Base-by-base conservation (phyloP, 2,888 invertebrate species). In the Sarcophaga variegata region DNA sequence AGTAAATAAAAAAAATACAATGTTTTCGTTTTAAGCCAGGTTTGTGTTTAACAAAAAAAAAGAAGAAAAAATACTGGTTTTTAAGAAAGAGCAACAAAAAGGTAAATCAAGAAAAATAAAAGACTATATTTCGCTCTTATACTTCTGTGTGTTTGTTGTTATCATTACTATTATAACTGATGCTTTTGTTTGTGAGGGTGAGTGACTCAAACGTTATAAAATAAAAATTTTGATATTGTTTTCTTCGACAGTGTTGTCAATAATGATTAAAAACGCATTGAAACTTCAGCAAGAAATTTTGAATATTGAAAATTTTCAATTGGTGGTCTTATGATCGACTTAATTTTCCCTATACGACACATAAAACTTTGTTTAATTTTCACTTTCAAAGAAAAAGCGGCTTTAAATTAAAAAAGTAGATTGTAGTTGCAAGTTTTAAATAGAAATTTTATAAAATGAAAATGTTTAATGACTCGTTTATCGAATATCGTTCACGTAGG, bases 51-150 rank as follows among this genome's bases (percentile, higher is more conserved):
- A 37, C 10, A 37, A 37, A 37, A 37, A 37, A 37, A 37, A 37
- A 10, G 8, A 37, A 2, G 8, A 37, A 70, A 70, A 74, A 75
- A 81, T 83, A 86, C 86, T 59, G 83, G 86, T 86, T 86, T 86
- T 69, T 47, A 45, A 20, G 64, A 83, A 54, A 59, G 66, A 66
- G 22, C 47, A 60, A 62, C 45, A 4, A 17, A 54, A 25, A 49
- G 6, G 47, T 6, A 17, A n/a, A 4, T 22, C 20, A 37, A 67
- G 27, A 69, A 75, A n/a, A 12, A 66, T 47, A 12, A 54, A 54
- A 54, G 54, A 14, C 54, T 17, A 0, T 54, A 10, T 54, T 14
- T 17, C 17, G 8, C 54, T 54, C 54, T 54, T 54, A 54, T 54
- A 54, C 14, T 14, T 47, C 17, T 64, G 22, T 54, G n/a, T 22